Percentiles rank a stretch among this genome's conserved stretches.
phyloP scores from a whole-genome alignment of 2,888 invertebrate genomes.

The Oxytorus armatus region DNA sequence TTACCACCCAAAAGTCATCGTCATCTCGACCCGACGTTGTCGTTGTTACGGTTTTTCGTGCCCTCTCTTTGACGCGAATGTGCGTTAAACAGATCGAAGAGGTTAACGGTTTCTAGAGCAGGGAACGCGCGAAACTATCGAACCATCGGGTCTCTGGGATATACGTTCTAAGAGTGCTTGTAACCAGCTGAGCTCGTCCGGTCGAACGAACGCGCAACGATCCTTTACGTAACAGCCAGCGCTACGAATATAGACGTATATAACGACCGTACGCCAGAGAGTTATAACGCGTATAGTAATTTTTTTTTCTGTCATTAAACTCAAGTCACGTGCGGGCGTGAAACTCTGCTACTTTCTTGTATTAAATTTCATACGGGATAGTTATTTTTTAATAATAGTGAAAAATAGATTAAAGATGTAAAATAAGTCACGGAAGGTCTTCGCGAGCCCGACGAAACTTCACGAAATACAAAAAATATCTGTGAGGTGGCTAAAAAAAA shows the following conservation, averaged over 20 bases:
- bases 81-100: not conserved
- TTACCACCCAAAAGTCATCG: constrained; percentile 19
- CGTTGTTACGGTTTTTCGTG: constrained; percentile 19
- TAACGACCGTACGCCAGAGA: not conserved
- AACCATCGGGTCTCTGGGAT: not conserved
- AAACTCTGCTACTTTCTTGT: constrained; percentile 29
- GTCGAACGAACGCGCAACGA: constrained; percentile 65
- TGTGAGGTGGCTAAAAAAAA: no score
- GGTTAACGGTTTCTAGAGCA: constrained; percentile 32
- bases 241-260: constrained; percentile 20
- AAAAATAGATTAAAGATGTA: no score
- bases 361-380: constrained; percentile 4
- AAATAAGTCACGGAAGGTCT: no score
- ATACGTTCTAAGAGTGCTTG: constrained; percentile 16
- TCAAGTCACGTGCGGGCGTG: constrained; percentile 22
- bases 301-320: constrained; percentile 30
- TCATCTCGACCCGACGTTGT: not conserved
- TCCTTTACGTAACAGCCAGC: constrained; percentile 64
- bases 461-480: no score
- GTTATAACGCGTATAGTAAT: constrained; percentile 41
- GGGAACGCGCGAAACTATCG: constrained; percentile 4
- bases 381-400: no score
- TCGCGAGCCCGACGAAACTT: no score
- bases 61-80: not conserved
- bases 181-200: constrained; percentile 54